Base-by-base conservation (phyloP, 1,140 invertebrate genomes). In the Thaumatotibia leucotreta region DNA sequence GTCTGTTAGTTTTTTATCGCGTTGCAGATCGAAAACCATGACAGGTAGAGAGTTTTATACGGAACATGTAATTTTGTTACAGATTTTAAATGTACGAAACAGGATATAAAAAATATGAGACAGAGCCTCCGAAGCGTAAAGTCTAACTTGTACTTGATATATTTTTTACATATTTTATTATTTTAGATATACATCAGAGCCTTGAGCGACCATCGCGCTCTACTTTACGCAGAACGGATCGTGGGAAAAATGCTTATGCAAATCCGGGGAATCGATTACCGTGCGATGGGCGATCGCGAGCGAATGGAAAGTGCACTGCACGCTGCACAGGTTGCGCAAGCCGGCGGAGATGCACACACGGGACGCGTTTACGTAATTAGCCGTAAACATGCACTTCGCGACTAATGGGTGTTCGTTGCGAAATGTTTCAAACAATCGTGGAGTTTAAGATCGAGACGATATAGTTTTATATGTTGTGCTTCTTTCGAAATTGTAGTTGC, bases 261-360 rank as follows among this genome's bases (percentile, higher is more conserved):
- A 86, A 87, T 84, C 73, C 72, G 76, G 75, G 79, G 83, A 86
- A 88, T 86, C 84, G 83, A 89, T 88, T 83, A 86, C 79, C 69
- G 68, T 67, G 75, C 76, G 73, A 83, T 74, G 78, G 79, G 67
- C 67, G 74, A 68, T 70, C 75, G 77, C 73, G 72, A 50, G 78
- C 74, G 67, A 83, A 86, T 83, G 80, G 86, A 89, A 88, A 89
- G 86, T 86, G 84, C 86, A 86, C 66, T 66, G 62, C 74, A 77
- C 80, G 77, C 68, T 86, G 84, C 86, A 86, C 66, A 67, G 62
- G 76, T 79, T 82, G 77, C 68, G 75, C 75, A 81, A 88, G 80
- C 67, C 50, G 50, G 22, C 50, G 23, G 50, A 29, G 52, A 58
- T 58, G 52, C 52, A 27, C 52, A 58, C 2, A 27, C 52, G 52